Evolutionary conservation across 37 sponge, comb jelly and placozoan species (phyloP).

Genomic region (Axinella damicornis): DNA sequence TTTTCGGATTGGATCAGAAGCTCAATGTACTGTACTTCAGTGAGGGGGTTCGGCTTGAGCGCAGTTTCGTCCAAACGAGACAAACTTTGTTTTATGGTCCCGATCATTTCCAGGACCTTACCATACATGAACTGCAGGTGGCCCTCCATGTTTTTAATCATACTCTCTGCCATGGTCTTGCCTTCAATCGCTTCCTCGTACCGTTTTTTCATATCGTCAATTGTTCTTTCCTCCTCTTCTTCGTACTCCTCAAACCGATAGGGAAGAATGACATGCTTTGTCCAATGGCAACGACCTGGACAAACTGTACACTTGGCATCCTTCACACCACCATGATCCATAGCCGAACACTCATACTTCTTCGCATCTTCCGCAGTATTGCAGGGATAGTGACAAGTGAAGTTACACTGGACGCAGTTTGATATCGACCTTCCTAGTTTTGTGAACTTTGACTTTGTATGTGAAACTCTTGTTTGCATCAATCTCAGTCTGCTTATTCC

Average conservation of each 20-base stretch:
- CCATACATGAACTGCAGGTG: constrained; percentile 11
- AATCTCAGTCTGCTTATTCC: constrained; percentile 56
- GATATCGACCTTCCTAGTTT: constrained; percentile 46
- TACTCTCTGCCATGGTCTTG: constrained; percentile 22
- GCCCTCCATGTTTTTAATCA: constrained; percentile 37
- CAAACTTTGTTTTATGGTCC: constrained; percentile 18
- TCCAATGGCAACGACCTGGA: constrained; percentile 68
- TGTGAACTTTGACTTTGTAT: constrained; percentile 48
- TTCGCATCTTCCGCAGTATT: constrained; percentile 49
- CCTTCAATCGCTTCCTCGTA: constrained; percentile 45
- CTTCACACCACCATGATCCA: constrained; percentile 30
- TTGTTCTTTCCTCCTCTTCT: constrained; percentile 52
- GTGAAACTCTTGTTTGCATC: constrained; percentile 65
- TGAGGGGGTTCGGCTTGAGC: constrained; percentile 70
- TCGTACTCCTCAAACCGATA: constrained; percentile 62
- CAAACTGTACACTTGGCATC: constrained; percentile 61
- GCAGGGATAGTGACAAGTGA: constrained; percentile 78
- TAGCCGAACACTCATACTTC: constrained; percentile 69
- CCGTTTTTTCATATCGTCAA: constrained; percentile 57
- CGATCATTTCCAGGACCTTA: constrained; percentile 21
- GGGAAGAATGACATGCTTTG: constrained; percentile 59
- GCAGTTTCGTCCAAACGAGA: constrained; percentile 71
- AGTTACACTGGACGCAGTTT: constrained; percentile 76
- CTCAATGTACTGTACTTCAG: constrained; percentile 80
- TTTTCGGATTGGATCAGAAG: constrained; percentile 78